Conservation (phyloP, 1,140 invertebrate species). For the Lamellibrachia luymesi region DNA sequence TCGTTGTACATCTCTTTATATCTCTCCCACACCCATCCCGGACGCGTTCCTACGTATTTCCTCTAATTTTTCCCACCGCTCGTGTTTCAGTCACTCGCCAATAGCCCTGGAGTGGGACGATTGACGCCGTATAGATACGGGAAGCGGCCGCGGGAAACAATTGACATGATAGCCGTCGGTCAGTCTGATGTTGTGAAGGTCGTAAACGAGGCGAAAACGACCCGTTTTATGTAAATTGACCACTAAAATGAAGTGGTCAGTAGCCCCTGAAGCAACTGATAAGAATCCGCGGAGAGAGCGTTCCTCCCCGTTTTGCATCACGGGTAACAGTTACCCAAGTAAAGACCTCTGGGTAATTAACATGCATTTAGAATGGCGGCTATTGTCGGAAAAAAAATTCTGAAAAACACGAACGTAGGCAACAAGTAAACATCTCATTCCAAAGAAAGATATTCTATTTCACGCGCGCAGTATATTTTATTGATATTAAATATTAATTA, state of each 20-base stretch:
- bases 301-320: no score
- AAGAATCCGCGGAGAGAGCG: not conserved
- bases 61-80: not conserved
- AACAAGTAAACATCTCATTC: no score
- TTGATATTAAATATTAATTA: no score
- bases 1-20: no score
- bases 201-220: not conserved
- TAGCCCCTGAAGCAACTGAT: not conserved
- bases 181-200: not conserved
- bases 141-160: not conserved
- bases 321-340: no score
- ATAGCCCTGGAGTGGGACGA: not conserved
- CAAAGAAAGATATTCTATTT: no score
- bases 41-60: not conserved
- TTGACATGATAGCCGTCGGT: not conserved
- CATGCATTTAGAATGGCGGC: no score
- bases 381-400: no score
- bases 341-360: no score
- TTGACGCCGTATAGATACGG: not conserved
- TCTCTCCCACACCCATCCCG: no score
- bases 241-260: slow-evolving; percentile 4
- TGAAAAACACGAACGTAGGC: no score
- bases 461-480: no score
- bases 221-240: not conserved
- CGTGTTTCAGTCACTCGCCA: not conserved